A percentile compares a stretch with the other conserved stretches of the same genome.
Evolutionary conservation across 2,113 vertebrate species (phyloP).

Genomic region (Falco punctatus): DNA sequence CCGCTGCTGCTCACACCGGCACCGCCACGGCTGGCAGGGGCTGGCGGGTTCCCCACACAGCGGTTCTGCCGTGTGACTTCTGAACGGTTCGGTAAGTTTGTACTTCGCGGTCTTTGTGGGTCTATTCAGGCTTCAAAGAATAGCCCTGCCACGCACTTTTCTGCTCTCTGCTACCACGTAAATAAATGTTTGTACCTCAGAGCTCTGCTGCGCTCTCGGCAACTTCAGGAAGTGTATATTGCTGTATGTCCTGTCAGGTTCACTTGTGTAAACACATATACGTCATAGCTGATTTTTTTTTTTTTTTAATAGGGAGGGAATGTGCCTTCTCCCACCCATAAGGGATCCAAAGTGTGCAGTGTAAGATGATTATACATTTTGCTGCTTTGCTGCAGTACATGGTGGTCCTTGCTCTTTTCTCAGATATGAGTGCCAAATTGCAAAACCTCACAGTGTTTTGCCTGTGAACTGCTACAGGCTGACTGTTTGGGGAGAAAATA

Average conservation of each 20-base stretch:
- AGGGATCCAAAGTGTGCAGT: fast-evolving
- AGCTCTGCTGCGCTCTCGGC: neutral
- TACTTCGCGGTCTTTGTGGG: fast-evolving
- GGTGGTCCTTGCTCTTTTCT: neutral
- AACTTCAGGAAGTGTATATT: fast-evolving
- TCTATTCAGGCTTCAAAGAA: neutral
- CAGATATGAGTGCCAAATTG: fast-evolving
- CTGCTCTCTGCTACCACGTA: neutral
- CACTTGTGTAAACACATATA: fast-evolving
- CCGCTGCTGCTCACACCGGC: fast-evolving
- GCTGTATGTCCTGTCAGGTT: neutral
- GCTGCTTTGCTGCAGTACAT: neutral
- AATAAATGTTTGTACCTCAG: neutral
- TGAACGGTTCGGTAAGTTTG: fast-evolving
- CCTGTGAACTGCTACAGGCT: neutral
- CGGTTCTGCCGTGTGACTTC: fast-evolving
- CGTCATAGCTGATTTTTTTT: neutral
- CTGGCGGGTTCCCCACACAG: fast-evolving
- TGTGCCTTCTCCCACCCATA: neutral
- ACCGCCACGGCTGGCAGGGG: neutral
- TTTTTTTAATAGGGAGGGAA: neutral
- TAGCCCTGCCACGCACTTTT: fast-evolving
- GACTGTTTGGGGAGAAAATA: neutral
- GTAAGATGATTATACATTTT: neutral
- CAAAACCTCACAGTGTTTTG: neutral